These are phyloP conservation scores for Parascotia fuliginaria DNA, from an alignment of 2,888 invertebrate genomes.

Conservation along the genomic window DNA sequence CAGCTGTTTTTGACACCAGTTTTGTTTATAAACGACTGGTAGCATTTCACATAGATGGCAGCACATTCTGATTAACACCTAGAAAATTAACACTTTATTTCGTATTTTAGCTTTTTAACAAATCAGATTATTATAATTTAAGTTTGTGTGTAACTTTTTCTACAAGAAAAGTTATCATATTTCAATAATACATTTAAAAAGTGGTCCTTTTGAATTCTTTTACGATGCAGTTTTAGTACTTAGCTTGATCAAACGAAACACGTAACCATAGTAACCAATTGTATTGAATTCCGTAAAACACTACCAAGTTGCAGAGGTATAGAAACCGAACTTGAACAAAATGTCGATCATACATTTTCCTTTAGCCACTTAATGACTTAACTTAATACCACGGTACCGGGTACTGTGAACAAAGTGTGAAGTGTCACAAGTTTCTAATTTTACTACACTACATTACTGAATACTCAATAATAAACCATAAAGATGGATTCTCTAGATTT, in stretches of 20 bases:
- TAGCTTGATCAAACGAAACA: constrained; percentile 33
- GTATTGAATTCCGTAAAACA: constrained; percentile 44
- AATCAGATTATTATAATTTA: background rate
- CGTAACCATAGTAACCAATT: constrained; percentile 64
- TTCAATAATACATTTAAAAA: background rate
- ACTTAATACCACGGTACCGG: too few species aligned
- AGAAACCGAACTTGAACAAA: background rate
- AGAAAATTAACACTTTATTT: background rate
- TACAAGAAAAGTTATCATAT: background rate
- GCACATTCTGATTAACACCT: constrained; percentile 61
- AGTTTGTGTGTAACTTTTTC: accelerated
- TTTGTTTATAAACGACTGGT: constrained; percentile 15
- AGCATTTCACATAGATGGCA: constrained; percentile 61
- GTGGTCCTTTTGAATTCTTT: constrained; percentile 16
- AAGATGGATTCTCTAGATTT: constrained; percentile 74
- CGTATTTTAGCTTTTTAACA: background rate
- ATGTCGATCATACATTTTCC: background rate
- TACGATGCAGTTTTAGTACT: constrained; percentile 11
- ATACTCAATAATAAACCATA: constrained; percentile 6
- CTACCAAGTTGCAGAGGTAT: constrained; percentile 34
- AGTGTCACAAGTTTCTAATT: too few species aligned
- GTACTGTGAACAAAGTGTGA: too few species aligned
- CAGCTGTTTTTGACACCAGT: constrained; percentile 82
- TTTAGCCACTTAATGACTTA: too few species aligned
- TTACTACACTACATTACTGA: too few species aligned